Evolutionary conservation across 2,888 invertebrate genomes (phyloP), one percentile per base, ranked within the genome.

Genomic region (Xanthia icteritia): DNA sequence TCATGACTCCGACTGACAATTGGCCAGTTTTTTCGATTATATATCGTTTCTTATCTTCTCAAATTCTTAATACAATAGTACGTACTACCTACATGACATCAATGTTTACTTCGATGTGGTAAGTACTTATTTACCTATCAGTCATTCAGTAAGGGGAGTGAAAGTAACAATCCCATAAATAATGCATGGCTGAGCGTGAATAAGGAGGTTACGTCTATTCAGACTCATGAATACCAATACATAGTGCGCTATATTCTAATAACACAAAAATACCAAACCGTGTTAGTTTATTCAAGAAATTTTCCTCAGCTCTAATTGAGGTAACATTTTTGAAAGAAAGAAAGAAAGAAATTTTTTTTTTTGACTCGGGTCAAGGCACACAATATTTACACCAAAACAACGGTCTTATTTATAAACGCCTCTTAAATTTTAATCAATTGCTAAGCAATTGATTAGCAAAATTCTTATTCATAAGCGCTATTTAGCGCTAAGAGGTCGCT

Each of bases 141-240:
- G 56, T 71, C 64, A 82, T 77, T 77, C 72, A 70, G 68, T 51
- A 27, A 65, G 64, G 68, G 60, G 48, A 73, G 83, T 64, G 83
- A 86, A 86, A 86, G 71, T 78, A 74, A 39, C 70, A 63, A 78
- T 58, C 27, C 61, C 45, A 86, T 83, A 72, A 68, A 83, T 86
- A 54, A 83, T 86, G 65, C 27, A 86, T 74, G 61, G 13, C 20
- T 27, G 27, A 67, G 9, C 51, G 64, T 58, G 51, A 73, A 42
- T 68, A 82, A 73, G n/a, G 61, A 82, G 73, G 61, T 70, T 76
- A 83, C 70, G 67, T 61, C 42, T 73, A 68, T 82, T 69, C 71
- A 51, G 27, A 56, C 64, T 71, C 70, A 77, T 71, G 78, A 74
- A 86, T 83, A 54, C 64, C 71, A 85, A 71, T 77, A 78, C 71